Base-by-base conservation (phyloP, 2,113 vertebrate genomes). In the Callopanchax toddi region DNA sequence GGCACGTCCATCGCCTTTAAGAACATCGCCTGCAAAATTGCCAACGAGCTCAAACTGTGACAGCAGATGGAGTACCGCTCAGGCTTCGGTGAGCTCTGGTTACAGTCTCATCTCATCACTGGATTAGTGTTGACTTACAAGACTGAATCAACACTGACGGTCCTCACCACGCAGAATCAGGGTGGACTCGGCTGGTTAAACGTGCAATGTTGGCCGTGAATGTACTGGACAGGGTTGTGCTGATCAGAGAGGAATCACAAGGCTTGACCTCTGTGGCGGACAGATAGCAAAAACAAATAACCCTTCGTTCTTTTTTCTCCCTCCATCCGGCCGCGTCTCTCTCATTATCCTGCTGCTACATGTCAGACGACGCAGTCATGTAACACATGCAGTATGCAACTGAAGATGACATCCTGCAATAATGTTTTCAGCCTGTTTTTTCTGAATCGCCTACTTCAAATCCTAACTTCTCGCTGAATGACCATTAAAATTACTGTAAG, bases 21-120 rank as follows among this genome's bases (percentile, higher is more conserved):
- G 91, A 98, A 98, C 92, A 97, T 98, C 87, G 96, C 96, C 79
- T 99, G 95, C 87, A 99, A 99, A 92, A 96, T 98, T 84, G 96
- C 97, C 51, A 97, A 98, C 0, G 97, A 98, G 94, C 95, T 98
- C 79, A 98, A 99, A 91, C 94, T 99, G 91, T 99, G 94, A 95
- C 71, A 74, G 74, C 82, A 71, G 75, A 80, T 60, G 70, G 80
- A 74, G 55, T 53, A 57, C 54, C 72, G 48, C 81, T 72, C 68
- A 7, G 71, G 69, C 60, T 66, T 44, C 22, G 52, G 71, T 64
- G 80, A 79, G 75, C 77, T 82, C 71, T 63, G 67, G 70, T 66
- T 37, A 21, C 32, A 17, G 75, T 76, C 65, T 85, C 68, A 84
- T 79, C 79, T 81, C 81, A 64, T 78, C 78, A 82, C 84, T 87